These are phyloP conservation scores for Caenorhabditis sinica DNA, from an alignment of 2,888 invertebrate species.

Conservation along the genomic window DNA sequence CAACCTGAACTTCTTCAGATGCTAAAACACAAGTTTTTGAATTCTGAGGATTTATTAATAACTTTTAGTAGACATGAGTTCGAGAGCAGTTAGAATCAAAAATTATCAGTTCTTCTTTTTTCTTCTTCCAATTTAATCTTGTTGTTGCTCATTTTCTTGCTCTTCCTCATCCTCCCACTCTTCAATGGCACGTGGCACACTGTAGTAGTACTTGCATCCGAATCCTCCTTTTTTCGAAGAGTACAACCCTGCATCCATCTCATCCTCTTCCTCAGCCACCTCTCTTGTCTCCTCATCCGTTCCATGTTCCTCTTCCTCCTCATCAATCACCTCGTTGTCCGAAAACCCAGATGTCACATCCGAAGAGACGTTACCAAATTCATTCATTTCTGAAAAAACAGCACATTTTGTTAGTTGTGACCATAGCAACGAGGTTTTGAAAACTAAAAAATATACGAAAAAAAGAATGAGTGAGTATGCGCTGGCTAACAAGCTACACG, in stretches of 20 bases:
- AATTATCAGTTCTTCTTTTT: not conserved
- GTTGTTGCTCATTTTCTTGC: not conserved
- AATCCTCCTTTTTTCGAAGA: slow-evolving; percentile 13
- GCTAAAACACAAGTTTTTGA: no score
- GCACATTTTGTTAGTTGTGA: not conserved
- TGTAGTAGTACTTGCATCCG: slow-evolving; percentile 22
- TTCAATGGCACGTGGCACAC: not conserved
- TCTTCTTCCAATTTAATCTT: not conserved
- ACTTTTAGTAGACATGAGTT: no score
- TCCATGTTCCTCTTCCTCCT: not conserved
- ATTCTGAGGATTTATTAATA: no score
- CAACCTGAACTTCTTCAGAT: no score
- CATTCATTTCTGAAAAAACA: not conserved
- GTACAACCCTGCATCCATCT: not conserved
- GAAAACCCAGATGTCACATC: not conserved
- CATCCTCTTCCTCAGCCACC: not conserved
- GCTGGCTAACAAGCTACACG: not conserved
- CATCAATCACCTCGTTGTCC: not conserved
- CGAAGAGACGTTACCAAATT: not conserved
- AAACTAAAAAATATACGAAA: not conserved
- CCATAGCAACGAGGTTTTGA: not conserved
- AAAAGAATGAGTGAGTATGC: not conserved
- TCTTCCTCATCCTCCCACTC: not conserved
- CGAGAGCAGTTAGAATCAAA: not conserved
- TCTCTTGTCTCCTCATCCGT: not conserved